These are phyloP conservation scores for Enhydra lutris DNA, from an alignment of 2,113 vertebrate species.

Conservation along the genomic window DNA sequence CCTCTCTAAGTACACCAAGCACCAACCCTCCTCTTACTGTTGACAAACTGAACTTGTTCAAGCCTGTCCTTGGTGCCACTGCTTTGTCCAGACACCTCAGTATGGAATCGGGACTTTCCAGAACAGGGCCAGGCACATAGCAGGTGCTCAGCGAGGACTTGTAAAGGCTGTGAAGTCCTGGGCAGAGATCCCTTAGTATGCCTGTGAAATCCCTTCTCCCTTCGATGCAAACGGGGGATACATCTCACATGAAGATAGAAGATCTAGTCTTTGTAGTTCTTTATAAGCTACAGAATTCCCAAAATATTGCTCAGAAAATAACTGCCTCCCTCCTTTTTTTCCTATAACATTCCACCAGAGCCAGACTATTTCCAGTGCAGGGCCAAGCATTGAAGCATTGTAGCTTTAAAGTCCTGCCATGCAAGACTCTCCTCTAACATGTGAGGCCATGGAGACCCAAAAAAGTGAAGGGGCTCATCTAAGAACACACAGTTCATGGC, in stretches of 20 bases:
- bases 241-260: neutral
- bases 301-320: neutral
- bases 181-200: neutral
- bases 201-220: neutral
- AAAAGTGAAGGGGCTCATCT: neutral
- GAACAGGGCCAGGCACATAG: neutral
- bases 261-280: neutral
- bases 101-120: neutral
- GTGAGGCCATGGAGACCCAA: neutral
- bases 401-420: neutral
- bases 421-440: neutral
- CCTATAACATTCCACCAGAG: neutral
- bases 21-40: neutral
- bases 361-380: neutral
- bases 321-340: neutral
- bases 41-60: too few species aligned
- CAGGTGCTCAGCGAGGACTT: neutral
- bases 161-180: neutral
- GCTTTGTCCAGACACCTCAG: neutral
- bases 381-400: neutral
- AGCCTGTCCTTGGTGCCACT: neutral
- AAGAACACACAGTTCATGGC: neutral
- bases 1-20: neutral
- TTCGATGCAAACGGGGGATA: neutral
- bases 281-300: constrained; percentile 14